A percentile compares a stretch with the other conserved stretches of the same genome.
These are phyloP conservation scores for Urocolius indicus DNA, from an alignment of 2,113 vertebrate genomes.

Conservation along the genomic window DNA sequence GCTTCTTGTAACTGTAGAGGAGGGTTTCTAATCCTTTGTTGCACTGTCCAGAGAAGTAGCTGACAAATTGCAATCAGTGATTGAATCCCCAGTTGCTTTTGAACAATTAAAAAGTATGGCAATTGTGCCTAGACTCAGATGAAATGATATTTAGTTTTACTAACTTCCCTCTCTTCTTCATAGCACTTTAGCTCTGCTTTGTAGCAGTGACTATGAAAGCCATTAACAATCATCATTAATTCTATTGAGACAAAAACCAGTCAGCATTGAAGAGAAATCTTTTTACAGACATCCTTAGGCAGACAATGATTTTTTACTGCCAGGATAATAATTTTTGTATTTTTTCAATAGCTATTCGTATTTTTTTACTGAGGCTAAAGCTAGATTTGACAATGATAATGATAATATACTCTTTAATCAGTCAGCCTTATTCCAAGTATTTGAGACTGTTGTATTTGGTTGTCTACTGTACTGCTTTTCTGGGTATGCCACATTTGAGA, in stretches of 20 bases:
- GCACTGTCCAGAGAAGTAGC: background rate
- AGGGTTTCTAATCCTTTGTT: background rate
- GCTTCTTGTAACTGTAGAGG: accelerated
- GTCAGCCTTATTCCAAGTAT: background rate
- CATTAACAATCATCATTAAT: background rate
- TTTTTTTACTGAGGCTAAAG: background rate
- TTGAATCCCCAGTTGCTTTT: background rate
- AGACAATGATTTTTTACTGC: background rate
- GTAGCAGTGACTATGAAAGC: background rate
- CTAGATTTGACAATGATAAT: background rate
- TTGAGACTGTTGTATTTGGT: background rate
- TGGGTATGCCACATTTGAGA: background rate
- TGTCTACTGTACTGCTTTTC: background rate
- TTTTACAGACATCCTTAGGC: background rate
- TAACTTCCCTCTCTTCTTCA: background rate
- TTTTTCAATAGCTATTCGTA: background rate
- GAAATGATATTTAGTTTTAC: background rate
- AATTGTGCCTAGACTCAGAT: background rate
- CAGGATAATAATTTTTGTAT: background rate
- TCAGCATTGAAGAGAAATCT: background rate
- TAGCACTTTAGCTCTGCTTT: background rate
- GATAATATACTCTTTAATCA: background rate
- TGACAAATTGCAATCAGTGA: background rate
- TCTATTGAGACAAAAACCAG: background rate
- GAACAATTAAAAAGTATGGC: background rate